phyloP scores from a whole-genome alignment of 2,888 invertebrate genomes.

The Zootermopsis nevadensis region DNA sequence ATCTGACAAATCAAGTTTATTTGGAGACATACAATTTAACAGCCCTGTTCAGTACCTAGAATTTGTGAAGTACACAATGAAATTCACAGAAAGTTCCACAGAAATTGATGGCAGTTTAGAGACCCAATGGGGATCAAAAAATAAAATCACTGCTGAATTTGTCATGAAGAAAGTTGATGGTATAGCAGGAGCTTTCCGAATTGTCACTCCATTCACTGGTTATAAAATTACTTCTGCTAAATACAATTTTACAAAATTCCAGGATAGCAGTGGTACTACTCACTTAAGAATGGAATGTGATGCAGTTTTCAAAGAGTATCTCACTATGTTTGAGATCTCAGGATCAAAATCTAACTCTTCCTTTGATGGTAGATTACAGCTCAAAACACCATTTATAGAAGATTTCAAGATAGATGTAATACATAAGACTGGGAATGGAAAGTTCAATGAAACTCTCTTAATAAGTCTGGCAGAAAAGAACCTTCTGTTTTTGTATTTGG shows the following conservation, averaged over 20 bases:
- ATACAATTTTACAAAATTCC: constrained; percentile 32
- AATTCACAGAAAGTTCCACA: background rate
- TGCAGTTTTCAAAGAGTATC: constrained; percentile 41
- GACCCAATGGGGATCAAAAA: constrained; percentile 37
- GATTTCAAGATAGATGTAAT: constrained; percentile 30
- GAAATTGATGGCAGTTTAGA: constrained; percentile 31
- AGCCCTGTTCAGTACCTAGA: constrained; percentile 24
- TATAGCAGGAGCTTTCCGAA: constrained; percentile 24
- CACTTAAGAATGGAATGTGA: constrained; percentile 29
- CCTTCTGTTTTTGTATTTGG: constrained; percentile 39
- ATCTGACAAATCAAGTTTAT: background rate
- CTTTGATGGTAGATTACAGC: constrained; percentile 25
- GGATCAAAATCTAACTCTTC: constrained; percentile 35
- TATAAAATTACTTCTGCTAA: constrained; percentile 49
- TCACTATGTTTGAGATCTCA: constrained; percentile 17
- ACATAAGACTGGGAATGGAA: constrained; percentile 36
- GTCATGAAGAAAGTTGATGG: constrained; percentile 15
- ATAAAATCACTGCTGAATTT: constrained; percentile 33
- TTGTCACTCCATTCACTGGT: constrained; percentile 51
- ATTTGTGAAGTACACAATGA: background rate
- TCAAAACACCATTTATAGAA: constrained; percentile 44
- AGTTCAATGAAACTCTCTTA: constrained; percentile 31
- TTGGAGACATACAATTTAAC: background rate
- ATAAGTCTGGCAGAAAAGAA: constrained; percentile 37
- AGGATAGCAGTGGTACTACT: background rate